Conservation (phyloP, 2,113 vertebrate genomes). For the Astur gentilis region DNA sequence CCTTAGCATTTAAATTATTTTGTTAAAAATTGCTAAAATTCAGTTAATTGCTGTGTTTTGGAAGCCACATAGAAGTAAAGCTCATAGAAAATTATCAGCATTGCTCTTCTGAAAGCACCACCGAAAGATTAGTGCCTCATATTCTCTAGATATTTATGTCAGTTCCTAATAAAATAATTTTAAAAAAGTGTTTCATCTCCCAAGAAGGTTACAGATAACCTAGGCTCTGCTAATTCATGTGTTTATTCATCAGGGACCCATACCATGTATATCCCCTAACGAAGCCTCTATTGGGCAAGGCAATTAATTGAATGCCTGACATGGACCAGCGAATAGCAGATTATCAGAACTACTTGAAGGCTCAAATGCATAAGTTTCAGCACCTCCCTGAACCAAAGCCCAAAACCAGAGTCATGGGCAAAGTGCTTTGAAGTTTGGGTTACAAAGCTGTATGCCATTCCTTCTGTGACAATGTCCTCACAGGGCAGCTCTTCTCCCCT, state of each 20-base stretch:
- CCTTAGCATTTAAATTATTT: not conserved
- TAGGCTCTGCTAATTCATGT: not conserved
- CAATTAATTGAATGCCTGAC: not conserved
- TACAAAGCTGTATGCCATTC: not conserved
- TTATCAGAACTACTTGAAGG: not conserved
- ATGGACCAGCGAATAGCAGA: not conserved
- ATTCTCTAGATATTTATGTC: not conserved
- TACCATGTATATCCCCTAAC: not conserved
- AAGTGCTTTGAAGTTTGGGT: not conserved
- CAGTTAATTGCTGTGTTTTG: not conserved
- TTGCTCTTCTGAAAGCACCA: not conserved
- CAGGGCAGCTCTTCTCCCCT: not conserved
- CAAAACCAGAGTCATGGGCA: not conserved
- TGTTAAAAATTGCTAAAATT: not conserved
- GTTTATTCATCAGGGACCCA: not conserved
- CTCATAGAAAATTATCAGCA: not conserved
- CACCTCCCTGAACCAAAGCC: not conserved
- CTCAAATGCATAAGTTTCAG: not conserved
- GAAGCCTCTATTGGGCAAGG: not conserved
- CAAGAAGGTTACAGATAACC: not conserved
- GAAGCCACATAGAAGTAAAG: not conserved
- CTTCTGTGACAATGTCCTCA: not conserved
- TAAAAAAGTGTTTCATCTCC: not conserved
- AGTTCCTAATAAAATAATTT: not conserved
- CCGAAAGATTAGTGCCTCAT: not conserved